Conservation (phyloP, 2,888 invertebrate genomes). For the Pyrrhia umbra region DNA sequence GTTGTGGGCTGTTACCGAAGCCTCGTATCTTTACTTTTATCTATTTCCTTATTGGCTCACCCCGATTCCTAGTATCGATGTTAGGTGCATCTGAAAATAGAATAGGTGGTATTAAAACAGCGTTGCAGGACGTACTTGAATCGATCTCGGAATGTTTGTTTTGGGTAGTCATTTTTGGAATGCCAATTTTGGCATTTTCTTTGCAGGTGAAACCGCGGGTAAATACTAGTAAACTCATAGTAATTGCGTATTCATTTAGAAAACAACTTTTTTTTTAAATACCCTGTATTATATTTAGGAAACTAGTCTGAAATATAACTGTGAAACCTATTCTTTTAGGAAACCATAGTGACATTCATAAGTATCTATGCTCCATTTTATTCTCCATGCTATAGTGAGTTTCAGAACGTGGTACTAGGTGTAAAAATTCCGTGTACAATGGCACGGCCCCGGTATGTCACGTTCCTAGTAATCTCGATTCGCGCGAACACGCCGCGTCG, state of each 20-base stretch:
- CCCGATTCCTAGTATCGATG: neutral
- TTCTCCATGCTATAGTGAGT: slow-evolving; percentile 1
- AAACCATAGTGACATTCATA: neutral
- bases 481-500: slow-evolving; percentile 45
- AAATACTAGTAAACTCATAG: too few relatives aligned
- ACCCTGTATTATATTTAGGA: too few relatives aligned
- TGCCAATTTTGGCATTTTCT: neutral
- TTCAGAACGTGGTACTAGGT: slow-evolving; percentile 6
- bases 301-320: too few relatives aligned
- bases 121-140: neutral
- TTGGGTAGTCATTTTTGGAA: neutral
- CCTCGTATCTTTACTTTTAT: slow-evolving; percentile 32
- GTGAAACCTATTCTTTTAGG: neutral
- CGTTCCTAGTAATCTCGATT: slow-evolving; percentile 61
- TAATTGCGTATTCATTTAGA: too few relatives aligned
- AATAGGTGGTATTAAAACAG: neutral
- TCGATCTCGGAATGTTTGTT: too few relatives aligned
- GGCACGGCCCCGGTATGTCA: slow-evolving; percentile 37
- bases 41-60: slow-evolving; percentile 19
- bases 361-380: neutral
- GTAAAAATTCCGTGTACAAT: slow-evolving; percentile 36
- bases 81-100: neutral
- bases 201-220: too few relatives aligned
- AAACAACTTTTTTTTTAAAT: too few relatives aligned
- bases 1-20: slow-evolving; percentile 7